These are phyloP conservation scores for Ormyrus rosae DNA, from an alignment of 2,888 invertebrate genomes.

Conservation along the genomic window DNA sequence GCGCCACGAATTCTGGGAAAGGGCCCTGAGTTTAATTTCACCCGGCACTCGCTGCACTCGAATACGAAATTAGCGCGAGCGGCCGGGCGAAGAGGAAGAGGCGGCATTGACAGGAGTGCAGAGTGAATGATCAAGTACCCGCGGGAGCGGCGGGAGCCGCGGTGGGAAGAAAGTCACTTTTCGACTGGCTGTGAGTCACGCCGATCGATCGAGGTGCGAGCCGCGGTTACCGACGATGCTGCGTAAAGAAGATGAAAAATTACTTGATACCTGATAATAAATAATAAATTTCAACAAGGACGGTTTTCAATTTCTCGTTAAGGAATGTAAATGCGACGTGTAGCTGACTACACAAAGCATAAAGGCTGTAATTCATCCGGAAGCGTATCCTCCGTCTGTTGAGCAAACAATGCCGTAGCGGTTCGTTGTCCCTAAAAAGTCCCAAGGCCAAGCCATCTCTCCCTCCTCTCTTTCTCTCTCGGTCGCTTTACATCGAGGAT, in stretches of 20 bases:
- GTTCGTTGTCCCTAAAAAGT: conserved; percentile 50
- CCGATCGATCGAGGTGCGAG: conserved; percentile 3
- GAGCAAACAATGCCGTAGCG: conserved; percentile 43
- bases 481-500: not conserved
- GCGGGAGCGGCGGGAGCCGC: too few species aligned
- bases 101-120: conserved; percentile 13
- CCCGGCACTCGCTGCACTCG: not conserved
- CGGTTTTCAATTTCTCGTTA: not conserved
- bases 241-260: too few species aligned
- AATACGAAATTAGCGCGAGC: conserved; percentile 28
- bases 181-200: not conserved
- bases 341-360: conserved; percentile 22
- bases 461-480: conserved; percentile 2
- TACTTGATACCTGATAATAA: too few species aligned
- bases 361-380: conserved; percentile 52
- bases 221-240: not conserved
- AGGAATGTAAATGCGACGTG: conserved; percentile 34
- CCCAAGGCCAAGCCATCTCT: conserved; percentile 42
- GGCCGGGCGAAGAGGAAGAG: not conserved
- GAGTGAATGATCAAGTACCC: not conserved
- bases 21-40: conserved; percentile 47
- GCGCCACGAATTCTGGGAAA: conserved; percentile 27
- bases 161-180: not conserved
- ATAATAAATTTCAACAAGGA: too few species aligned
- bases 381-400: conserved; percentile 38